Base-by-base conservation (phyloP, 2,113 vertebrate genomes). In the Cynopterus brachyotis region DNA sequence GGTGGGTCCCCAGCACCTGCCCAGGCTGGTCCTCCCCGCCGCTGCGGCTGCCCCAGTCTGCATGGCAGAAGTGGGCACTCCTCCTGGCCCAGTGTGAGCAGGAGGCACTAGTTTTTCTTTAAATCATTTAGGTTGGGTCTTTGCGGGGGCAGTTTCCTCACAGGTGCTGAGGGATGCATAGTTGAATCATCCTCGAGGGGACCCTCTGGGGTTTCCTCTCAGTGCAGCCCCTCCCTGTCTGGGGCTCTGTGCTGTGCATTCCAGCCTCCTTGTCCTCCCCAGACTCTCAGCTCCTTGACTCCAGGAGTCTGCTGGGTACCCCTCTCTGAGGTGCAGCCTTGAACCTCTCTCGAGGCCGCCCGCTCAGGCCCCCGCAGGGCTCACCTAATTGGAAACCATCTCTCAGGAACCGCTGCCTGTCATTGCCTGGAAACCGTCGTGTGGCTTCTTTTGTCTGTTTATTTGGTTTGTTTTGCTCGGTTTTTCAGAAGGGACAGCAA, bases 11-110 rank as follows among this genome's bases (percentile, higher is more conserved):
- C 30, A 35, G 28, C 24, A 37, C 22, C 55, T 35, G 28, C 42
- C 26, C 35, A 16, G 37, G 3, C 37, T 10, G 6, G 6, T 16
- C 26, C 2, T 47, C 90, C 37, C 40, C 22, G 15, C 17, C 30
- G 2, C 9, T 28, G 11, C n/a, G 2, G 6, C 20, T 53, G 1
- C 3, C 47, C 13, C 4, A 24, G 40, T 45, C n/a, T 24, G 2
- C 30, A 1, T 40, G 22, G 20, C 30, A n/a, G 40, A 30, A 32
- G n/a, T 24, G n/a, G 15, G 10, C 4, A 11, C 42, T 19, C 2
- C 53, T 83, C 50, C 11, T 30, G 47, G 47, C 17, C 59, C 37
- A 70, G 26, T 5, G 40, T 45, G 42, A 47, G 1, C 30, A 1
- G 3, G 42, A 70, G 81, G 66, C 5, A 22, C 26, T 9, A 0